A percentile compares a stretch with the other conserved stretches of the same genome.
phyloP scores from a whole-genome alignment of 2,113 vertebrate species.

The Phalacrocorax carbo region DNA sequence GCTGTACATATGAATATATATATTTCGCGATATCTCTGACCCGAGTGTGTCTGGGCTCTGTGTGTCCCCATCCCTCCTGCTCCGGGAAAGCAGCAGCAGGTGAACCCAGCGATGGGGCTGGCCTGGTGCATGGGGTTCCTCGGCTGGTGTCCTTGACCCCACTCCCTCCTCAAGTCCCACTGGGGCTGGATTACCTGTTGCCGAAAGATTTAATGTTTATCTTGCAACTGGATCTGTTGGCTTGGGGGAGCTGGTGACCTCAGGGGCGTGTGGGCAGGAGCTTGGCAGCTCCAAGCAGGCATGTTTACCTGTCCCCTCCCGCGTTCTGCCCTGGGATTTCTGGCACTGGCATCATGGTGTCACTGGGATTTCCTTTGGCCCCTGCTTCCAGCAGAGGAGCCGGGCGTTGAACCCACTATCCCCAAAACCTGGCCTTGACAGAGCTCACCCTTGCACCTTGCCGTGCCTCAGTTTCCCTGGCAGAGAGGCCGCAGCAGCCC shows the following conservation, averaged over 20 bases:
- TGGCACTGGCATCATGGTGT: fast-evolving
- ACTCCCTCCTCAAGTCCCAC: fast-evolving
- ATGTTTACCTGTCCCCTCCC: background rate
- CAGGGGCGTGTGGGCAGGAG: background rate
- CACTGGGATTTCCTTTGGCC: background rate
- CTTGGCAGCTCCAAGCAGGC: background rate
- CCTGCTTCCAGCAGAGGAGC: background rate
- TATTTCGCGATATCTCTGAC: background rate
- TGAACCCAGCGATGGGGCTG: background rate
- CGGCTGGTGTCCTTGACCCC: background rate
- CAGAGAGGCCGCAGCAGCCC: background rate
- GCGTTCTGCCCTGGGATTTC: background rate
- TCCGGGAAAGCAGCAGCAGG: background rate
- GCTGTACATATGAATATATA: background rate
- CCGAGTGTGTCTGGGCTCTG: fast-evolving
- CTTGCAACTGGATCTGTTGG: background rate
- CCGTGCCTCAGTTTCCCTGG: background rate
- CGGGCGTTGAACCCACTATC: background rate
- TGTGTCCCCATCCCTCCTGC: background rate
- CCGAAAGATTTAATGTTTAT: fast-evolving
- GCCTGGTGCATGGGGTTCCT: fast-evolving
- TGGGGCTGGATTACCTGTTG: background rate
- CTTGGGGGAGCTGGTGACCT: background rate
- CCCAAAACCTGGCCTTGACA: background rate
- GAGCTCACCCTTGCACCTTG: background rate